Evolutionary conservation across 2,797 vertebrate species (phyloP).

Genomic region (Chelmon rostratus): DNA sequence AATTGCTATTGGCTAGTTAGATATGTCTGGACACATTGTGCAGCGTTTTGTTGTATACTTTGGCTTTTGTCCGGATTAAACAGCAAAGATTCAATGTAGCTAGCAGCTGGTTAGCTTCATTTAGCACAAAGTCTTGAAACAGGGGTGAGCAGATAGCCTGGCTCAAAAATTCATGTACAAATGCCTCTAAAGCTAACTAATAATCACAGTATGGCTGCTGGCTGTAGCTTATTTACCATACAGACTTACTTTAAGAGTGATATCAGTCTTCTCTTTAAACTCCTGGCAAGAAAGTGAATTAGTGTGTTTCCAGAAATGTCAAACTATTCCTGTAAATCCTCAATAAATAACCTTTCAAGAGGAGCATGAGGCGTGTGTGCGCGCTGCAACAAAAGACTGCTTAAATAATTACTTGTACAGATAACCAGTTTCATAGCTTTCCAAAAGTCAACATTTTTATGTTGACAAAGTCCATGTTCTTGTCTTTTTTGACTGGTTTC

Average conservation of each 20-base stretch:
- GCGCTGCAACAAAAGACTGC: neutral
- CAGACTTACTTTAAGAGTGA: neutral
- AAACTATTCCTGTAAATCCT: neutral
- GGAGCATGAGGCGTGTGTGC: neutral
- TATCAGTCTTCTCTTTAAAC: neutral
- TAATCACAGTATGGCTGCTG: too few relatives aligned
- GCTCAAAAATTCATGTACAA: too few relatives aligned
- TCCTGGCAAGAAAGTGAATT: too few relatives aligned
- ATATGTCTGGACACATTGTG: too few relatives aligned
- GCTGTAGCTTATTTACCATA: neutral
- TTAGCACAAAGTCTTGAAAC: neutral
- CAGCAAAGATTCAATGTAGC: neutral
- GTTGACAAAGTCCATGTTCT: conserved; percentile 1
- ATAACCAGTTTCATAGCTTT: neutral
- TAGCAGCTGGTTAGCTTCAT: too few relatives aligned
- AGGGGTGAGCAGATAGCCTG: too few relatives aligned
- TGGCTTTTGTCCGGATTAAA: neutral
- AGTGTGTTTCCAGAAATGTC: neutral
- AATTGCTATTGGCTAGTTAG: too few relatives aligned
- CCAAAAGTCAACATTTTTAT: neutral
- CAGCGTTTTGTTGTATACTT: neutral
- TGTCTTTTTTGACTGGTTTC: neutral
- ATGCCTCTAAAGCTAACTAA: too few relatives aligned
- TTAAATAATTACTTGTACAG: too few relatives aligned
- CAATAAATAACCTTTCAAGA: neutral